These are phyloP conservation scores for Lasioglossum figueresi DNA, from an alignment of 2,888 invertebrate species.

Conservation along the genomic window DNA sequence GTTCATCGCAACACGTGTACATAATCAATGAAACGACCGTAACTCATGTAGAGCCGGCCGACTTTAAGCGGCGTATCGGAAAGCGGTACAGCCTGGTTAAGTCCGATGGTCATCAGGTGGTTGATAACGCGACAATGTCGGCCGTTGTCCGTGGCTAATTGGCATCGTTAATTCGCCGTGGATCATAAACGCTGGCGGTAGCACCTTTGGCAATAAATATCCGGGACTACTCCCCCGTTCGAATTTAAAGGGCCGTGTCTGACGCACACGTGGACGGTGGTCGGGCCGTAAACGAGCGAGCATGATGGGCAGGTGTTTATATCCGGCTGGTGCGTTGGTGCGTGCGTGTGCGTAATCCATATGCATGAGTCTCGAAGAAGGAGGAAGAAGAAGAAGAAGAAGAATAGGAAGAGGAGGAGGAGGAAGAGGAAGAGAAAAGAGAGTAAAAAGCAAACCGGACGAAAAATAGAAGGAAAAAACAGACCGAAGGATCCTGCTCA, in stretches of 20 bases:
- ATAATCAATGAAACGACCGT: neutral
- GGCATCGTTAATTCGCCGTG: conserved; percentile 66
- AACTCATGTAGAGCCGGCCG: neutral
- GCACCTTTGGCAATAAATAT: conserved; percentile 73
- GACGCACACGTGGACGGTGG: conserved; percentile 56
- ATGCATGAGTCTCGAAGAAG: conserved; percentile 61
- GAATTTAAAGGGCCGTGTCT: conserved; percentile 67
- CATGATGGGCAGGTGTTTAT: conserved; percentile 80
- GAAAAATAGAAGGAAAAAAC: conserved; percentile 24
- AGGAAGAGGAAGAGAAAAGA: conserved; percentile 28
- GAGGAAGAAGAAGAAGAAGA: neutral
- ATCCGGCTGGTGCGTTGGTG: conserved; percentile 77
- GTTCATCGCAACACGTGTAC: neutral
- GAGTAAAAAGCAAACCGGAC: neutral
- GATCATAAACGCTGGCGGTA: conserved; percentile 66
- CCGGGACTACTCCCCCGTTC: conserved; percentile 62
- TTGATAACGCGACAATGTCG: conserved; percentile 55
- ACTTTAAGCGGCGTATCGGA: conserved; percentile 13
- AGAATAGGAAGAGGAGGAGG: neutral
- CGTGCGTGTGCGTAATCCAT: conserved; percentile 69
- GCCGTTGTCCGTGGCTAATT: conserved; percentile 61
- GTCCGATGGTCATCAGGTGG: conserved; percentile 30
- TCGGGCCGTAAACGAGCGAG: conserved; percentile 72
- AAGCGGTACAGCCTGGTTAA: neutral
- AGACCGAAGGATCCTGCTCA: conserved; percentile 70